phyloP scores from a whole-genome alignment of 2,888 invertebrate species.

The Ectobius pallidus region DNA sequence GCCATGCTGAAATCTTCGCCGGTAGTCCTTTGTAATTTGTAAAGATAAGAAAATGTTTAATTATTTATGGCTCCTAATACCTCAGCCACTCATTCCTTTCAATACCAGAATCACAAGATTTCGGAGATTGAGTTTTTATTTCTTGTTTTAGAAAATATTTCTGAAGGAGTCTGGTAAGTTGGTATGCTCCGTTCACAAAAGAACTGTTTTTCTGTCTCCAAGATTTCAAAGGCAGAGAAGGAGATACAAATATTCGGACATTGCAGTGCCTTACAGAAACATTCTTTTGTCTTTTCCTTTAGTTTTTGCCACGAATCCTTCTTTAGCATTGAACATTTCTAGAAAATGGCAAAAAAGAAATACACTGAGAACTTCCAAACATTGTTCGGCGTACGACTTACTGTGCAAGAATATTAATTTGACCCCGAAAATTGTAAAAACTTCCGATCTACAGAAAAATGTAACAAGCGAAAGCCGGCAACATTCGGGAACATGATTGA shows the following conservation, averaged over 20 bases:
- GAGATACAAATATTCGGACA: not conserved
- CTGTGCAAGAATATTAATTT: not conserved
- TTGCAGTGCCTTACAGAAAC: not conserved
- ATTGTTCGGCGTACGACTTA: conserved; percentile 4
- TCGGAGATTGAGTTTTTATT: not conserved
- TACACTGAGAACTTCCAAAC: not conserved
- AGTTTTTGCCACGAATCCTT: conserved; percentile 4
- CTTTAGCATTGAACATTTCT: conserved; percentile 18
- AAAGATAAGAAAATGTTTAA: too few species aligned
- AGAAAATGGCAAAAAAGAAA: conserved; percentile 3
- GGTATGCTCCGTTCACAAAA: not conserved
- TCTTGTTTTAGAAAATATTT: conserved; percentile 1
- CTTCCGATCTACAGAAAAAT: not conserved
- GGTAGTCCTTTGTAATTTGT: too few species aligned
- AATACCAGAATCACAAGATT: not conserved
- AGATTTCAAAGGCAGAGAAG: not conserved
- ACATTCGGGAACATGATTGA: not conserved
- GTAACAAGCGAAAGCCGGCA: not conserved
- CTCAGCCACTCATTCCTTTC: not conserved
- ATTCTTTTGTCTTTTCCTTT: conserved; percentile 21
- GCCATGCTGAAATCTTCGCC: too few species aligned
- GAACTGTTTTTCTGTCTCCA: not conserved
- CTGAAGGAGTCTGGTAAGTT: too few species aligned
- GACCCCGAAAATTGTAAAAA: not conserved
- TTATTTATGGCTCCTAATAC: too few species aligned